Conservation (phyloP, 2,113 vertebrate species). For the Bolborhynchus lineola region DNA sequence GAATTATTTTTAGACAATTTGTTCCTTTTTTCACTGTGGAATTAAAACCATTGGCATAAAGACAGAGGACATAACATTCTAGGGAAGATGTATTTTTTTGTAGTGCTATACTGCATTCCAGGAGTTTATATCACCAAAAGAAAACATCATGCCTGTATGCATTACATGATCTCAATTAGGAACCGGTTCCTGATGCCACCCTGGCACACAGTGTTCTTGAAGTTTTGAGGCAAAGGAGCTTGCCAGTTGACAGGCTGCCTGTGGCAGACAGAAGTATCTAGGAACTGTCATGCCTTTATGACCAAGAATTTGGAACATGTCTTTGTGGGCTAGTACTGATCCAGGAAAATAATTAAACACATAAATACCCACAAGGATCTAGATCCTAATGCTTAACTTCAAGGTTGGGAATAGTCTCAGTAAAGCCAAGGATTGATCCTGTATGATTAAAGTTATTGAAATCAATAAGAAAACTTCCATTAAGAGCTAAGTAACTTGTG, state of each 20-base stretch:
- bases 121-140: not conserved
- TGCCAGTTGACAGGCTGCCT: slow-evolving; percentile 15
- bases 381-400: slow-evolving; percentile 44
- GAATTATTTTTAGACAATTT: not conserved
- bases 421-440: not conserved
- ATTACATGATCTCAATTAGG: not conserved
- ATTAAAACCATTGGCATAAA: not conserved
- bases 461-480: not conserved
- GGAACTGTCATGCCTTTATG: slow-evolving; percentile 54
- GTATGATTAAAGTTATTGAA: not conserved
- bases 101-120: not conserved
- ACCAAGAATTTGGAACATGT: slow-evolving; percentile 48
- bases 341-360: slow-evolving; percentile 53
- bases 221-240: slow-evolving; percentile 23
- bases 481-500: not conserved
- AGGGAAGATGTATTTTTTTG: not conserved
- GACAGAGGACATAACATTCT: not conserved
- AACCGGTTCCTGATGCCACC: not conserved
- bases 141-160: not conserved
- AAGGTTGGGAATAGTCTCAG: not conserved
- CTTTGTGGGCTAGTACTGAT: slow-evolving; percentile 13
- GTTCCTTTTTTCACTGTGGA: not conserved
- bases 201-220: not conserved
- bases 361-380: slow-evolving; percentile 3
- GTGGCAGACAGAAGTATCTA: slow-evolving; percentile 22